Evolutionary conservation across 2,797 vertebrate genomes (phyloP).

Genomic region (Capromys pilorides): DNA sequence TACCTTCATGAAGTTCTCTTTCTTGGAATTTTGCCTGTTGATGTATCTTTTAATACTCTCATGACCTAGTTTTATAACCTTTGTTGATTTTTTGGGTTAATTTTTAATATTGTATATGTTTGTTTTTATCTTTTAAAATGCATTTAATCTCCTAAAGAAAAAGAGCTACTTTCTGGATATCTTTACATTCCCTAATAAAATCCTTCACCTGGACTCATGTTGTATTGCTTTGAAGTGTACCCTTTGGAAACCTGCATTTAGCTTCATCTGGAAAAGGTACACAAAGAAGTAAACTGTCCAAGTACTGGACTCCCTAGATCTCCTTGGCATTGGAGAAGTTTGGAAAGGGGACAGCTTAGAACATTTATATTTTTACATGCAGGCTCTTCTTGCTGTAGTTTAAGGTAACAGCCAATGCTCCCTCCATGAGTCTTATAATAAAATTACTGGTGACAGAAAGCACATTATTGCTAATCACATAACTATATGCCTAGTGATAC

Average conservation of each 20-base stretch:
- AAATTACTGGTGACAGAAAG: slow-evolving; percentile 38
- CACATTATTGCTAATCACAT: slow-evolving; percentile 32
- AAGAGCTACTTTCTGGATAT: not conserved
- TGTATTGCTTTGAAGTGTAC: slow-evolving; percentile 25
- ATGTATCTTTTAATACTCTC: not conserved
- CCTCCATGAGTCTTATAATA: not conserved
- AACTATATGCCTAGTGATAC: slow-evolving; percentile 24
- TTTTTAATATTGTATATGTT: slow-evolving; percentile 19
- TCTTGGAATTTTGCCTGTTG: not conserved
- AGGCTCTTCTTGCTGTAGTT: not conserved
- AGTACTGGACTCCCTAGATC: not conserved
- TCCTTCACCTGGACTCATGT: not conserved
- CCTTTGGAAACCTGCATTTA: slow-evolving; percentile 22
- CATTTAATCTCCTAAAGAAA: not conserved
- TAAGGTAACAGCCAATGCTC: not conserved
- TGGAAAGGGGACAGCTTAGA: not conserved
- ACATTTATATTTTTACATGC: slow-evolving; percentile 12
- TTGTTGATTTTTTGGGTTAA: not conserved
- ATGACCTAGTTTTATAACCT: not conserved
- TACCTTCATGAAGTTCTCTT: not conserved
- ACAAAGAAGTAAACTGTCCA: slow-evolving; percentile 19
- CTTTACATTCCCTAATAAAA: slow-evolving; percentile 9
- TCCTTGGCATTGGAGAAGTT: not conserved
- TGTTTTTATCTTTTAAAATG: slow-evolving; percentile 21
- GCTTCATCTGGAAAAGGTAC: not conserved